Conservation (phyloP, 2,888 invertebrate genomes). For the Azorinus chamasolen region DNA sequence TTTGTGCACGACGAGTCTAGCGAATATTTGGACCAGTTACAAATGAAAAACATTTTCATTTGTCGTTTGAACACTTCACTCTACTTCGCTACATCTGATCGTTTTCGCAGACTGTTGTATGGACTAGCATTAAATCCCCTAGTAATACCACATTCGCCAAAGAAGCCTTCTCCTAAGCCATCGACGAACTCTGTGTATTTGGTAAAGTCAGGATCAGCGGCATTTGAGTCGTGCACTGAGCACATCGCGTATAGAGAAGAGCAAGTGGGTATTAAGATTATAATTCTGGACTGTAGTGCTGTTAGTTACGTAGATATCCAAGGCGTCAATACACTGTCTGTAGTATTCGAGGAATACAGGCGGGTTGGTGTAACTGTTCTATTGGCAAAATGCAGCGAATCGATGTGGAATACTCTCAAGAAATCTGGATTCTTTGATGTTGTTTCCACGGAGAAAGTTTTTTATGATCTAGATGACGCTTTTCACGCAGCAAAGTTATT, state of each 20-base stretch:
- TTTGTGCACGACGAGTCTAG: conserved; percentile 6
- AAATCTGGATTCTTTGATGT: conserved; percentile 61
- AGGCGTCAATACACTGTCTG: conserved; percentile 75
- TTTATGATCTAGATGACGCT: conserved; percentile 65
- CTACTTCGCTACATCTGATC: conserved; percentile 59
- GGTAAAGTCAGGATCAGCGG: too few relatives aligned
- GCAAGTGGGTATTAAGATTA: conserved; percentile 12
- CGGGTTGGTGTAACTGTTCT: conserved; percentile 64
- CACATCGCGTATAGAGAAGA: too few relatives aligned
- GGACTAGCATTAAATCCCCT: conserved; percentile 40
- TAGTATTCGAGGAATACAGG: conserved; percentile 55
- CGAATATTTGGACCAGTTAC: too few relatives aligned
- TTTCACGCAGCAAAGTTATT: conserved; percentile 32
- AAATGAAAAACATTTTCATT: conserved; percentile 17
- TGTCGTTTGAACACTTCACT: conserved; percentile 51
- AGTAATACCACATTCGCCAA: background rate
- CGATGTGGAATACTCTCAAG: conserved; percentile 59
- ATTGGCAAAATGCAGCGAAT: conserved; percentile 64
- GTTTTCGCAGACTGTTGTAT: conserved; percentile 40
- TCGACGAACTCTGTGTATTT: too few relatives aligned
- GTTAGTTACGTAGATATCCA: conserved; percentile 79
- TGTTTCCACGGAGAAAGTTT: conserved; percentile 51
- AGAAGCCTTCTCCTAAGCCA: background rate
- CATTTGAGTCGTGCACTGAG: too few relatives aligned
- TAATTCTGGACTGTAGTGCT: conserved; percentile 78